Evolutionary conservation across 2,113 vertebrate species (phyloP), one percentile per base, ranked within the genome.

Genomic region (Grammomys surdaster): DNA sequence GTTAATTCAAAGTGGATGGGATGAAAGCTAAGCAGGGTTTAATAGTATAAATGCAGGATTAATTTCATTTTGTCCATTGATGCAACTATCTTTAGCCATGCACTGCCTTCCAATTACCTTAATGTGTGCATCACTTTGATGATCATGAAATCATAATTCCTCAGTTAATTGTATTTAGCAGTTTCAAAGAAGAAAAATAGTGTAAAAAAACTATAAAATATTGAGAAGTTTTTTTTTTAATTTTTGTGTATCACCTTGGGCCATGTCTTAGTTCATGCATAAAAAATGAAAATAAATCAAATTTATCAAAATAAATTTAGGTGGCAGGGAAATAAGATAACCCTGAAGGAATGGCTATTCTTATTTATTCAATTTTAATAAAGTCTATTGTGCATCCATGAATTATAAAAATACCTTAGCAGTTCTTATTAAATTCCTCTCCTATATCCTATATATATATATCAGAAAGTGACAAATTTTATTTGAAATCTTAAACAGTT

Each of bases 311-410:
- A 89, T 89, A n/a, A 88, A 63, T 70, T 40, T 48, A 76, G 10
- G 11, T 31, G 12, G 8, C 16, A 90, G 8, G 36, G 7, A 43
- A 85, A 81, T 92, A 36, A 91, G 3, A 70, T 80, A 88, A 84
- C 3, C 16, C 26, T 19, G 58, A 94, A 65, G 19, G 14, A 94
- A 81, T 43, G 40, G 24, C 0, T 51, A 58, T n/a, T 56, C 91
- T 95, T 93, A 96, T 84, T 90, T 88, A 86, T 76, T 88, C 48
- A 88, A 92, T 76, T 93, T 87, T 69, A 92, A 85, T 94, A 65
- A 76, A 95, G 67, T 54, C 9, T 4, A 26, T 56, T 75, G 22
- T 58, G 1, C 13, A 70, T 20, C 19, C 20, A 75, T 75, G 40
- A 93, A 88, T 43, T 91, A 86, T 33, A 58, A 17, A 94, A 90